Base-by-base conservation (phyloP, 2,888 invertebrate genomes). In the Pseudococcus longispinus region DNA sequence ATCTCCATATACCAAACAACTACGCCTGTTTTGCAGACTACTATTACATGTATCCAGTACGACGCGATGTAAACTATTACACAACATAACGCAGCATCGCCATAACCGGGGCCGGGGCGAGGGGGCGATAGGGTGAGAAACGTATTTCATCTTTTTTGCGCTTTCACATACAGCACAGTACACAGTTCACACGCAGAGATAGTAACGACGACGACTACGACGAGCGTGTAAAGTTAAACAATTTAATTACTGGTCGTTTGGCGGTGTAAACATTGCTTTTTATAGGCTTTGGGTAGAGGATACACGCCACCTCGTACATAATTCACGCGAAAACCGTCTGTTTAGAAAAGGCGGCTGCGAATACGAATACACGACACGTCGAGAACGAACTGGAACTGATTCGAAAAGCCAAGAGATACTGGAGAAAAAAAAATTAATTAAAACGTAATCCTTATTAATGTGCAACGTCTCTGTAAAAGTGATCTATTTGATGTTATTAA, bases 241-340 rank as follows among this genome's bases (percentile, higher is more conserved):
- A 65, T 65, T 65, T 65, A 65, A 65, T 65, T 65, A 65, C 65
- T 65, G 65, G 65, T 65, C 65, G 65, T 65, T 65, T 26, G 65
- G 65, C 65, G 65, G 65, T 65, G 65, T 65, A 65, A 65, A 65
- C 65, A 65, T 65, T 23, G 65, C 26, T 65, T 65, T 65, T 65
- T 65, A 65, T 65, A 65, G 26, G 65, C 65, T 65, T 26, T 26
- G 65, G 65, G 51, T 51, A 46, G n/a, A n/a, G 37, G 51, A 65
- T 65, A 65, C 65, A 26, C 13, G 26, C 23, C 26, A 65, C 65
- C 65, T 65, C 65, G 65, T 65, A 26, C 65, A 65, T 65, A 65
- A 65, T 65, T 65, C 26, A 65, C 65, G 65, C 65, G 65, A 65
- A 65, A 65, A 65, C 26, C 65, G 65, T 65, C 65, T 65, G 65